A percentile compares a stretch with the other conserved stretches of the same genome.
Evolutionary conservation across 1,140 invertebrate genomes (phyloP).

Genomic region (Orchestia grillus): DNA sequence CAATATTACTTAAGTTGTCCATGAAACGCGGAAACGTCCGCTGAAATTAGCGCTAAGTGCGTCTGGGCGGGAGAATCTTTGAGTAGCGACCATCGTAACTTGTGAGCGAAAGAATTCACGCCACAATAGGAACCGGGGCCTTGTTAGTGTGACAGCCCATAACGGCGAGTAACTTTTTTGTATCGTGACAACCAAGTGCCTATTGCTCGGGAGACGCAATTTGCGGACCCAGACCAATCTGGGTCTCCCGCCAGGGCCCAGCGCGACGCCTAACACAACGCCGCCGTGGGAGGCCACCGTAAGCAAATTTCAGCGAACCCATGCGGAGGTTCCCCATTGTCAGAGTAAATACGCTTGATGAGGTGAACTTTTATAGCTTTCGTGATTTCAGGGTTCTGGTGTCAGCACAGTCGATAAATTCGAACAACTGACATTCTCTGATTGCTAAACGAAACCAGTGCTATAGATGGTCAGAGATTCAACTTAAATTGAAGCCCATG

Average conservation of each 20-base stretch:
- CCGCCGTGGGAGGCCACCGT: not conserved
- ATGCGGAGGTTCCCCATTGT: slow-evolving; percentile 23
- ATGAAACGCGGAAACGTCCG: not conserved
- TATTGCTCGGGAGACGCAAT: slow-evolving; percentile 4
- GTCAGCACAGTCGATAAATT: not conserved
- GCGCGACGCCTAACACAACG: not conserved
- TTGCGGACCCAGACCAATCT: not conserved
- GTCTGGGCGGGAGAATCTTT: not conserved
- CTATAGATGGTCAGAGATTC: not conserved
- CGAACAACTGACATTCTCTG: not conserved
- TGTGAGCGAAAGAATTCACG: not conserved
- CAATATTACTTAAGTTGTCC: not conserved
- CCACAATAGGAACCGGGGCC: slow-evolving; percentile 37
- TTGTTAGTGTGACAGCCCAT: slow-evolving; percentile 52
- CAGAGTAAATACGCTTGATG: slow-evolving; percentile 10
- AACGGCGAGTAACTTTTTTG: slow-evolving; percentile 17
- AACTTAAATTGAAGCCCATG: not conserved
- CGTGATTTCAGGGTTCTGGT: not conserved
- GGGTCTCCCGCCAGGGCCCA: not conserved
- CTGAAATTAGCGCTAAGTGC: not conserved
- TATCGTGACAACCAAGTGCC: slow-evolving; percentile 48
- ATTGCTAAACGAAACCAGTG: not conserved
- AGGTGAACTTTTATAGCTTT: slow-evolving; percentile 2
- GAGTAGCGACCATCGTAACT: not conserved
- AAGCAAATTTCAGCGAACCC: slow-evolving; percentile 25